These are phyloP conservation scores for Gracilinanus agilis DNA, from an alignment of 2,113 vertebrate species.

Conservation along the genomic window DNA sequence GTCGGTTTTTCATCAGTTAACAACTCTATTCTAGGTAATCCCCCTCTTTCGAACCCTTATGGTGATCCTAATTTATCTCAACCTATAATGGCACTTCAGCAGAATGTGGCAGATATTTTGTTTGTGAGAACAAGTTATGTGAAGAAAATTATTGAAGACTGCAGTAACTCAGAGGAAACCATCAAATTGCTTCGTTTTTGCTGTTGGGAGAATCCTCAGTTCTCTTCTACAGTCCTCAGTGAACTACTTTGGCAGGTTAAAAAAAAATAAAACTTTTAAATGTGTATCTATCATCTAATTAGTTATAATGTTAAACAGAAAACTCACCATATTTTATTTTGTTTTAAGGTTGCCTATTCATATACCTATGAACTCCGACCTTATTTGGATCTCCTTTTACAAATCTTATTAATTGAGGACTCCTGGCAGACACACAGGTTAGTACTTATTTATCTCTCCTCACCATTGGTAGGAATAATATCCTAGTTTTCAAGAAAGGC, in stretches of 20 bases:
- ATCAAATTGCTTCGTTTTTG: conserved; percentile 99
- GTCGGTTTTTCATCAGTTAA: conserved; percentile 71
- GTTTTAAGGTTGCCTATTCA: conserved; percentile 95
- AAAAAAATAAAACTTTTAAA: conserved; percentile 54
- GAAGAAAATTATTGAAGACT: conserved; percentile 99
- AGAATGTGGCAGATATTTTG: conserved; percentile 97
- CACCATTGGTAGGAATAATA: conserved; percentile 13
- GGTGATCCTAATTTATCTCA: conserved; percentile 97
- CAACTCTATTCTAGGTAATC: conserved; percentile 91
- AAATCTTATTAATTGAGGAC: conserved; percentile 98
- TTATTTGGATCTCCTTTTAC: conserved; percentile 98
- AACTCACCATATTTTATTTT: conserved; percentile 61
- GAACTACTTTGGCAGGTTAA: conserved; percentile 99
- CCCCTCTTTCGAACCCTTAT: conserved; percentile 96
- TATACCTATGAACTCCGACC: conserved; percentile 99
- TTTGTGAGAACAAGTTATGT: conserved; percentile 99
- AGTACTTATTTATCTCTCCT: conserved; percentile 58
- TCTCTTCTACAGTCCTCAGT: conserved; percentile 98
- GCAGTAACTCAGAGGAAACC: conserved; percentile 99
- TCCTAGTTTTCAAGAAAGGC: conserved; percentile 7
- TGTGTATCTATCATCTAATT: conserved; percentile 35
- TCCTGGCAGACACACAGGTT: conserved; percentile 99
- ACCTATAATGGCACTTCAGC: conserved; percentile 98
- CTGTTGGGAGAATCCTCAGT: conserved; percentile 99
- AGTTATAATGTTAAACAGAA: conserved; percentile 20